phyloP scores from a whole-genome alignment of 2,888 invertebrate species.

The Ormyrus thymus region DNA sequence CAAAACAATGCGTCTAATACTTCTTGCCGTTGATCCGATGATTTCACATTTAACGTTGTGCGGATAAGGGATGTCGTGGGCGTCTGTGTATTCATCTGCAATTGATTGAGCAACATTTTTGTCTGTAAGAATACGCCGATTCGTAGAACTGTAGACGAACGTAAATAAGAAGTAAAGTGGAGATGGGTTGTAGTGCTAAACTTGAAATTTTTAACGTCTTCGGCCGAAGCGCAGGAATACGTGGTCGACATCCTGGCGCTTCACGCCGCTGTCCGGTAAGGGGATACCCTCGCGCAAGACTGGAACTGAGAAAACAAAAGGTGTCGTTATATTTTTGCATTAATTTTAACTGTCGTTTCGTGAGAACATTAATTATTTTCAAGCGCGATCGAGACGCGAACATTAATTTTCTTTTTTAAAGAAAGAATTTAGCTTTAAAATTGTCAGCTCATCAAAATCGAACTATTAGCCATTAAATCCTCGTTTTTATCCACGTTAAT shows the following conservation, averaged over 20 bases:
- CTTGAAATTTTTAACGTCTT: slow-evolving; percentile 78
- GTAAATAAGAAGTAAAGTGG: background rate
- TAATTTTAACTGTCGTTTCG: background rate
- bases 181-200: background rate
- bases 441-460: too few species aligned
- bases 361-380: too few species aligned
- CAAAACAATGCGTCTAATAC: background rate
- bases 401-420: too few species aligned
- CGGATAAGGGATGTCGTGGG: too few species aligned
- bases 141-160: background rate
- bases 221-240: slow-evolving; percentile 93
- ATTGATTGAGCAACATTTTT: background rate
- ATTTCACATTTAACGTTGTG: too few species aligned
- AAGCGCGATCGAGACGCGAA: too few species aligned
- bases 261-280: slow-evolving; percentile 82
- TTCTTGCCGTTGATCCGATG: slow-evolving; percentile 31
- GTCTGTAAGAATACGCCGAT: slow-evolving; percentile 37
- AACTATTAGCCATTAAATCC: too few species aligned
- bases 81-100: too few species aligned
- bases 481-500: too few species aligned
- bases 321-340: background rate
- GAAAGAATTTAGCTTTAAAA: too few species aligned
- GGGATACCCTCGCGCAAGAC: slow-evolving; percentile 70
- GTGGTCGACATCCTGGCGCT: slow-evolving; percentile 92
- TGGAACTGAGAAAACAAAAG: slow-evolving; percentile 62